Evolutionary conservation across 2,113 vertebrate genomes (phyloP), one percentile per base, ranked within the genome.

Genomic region (Cichladusa arquata): DNA sequence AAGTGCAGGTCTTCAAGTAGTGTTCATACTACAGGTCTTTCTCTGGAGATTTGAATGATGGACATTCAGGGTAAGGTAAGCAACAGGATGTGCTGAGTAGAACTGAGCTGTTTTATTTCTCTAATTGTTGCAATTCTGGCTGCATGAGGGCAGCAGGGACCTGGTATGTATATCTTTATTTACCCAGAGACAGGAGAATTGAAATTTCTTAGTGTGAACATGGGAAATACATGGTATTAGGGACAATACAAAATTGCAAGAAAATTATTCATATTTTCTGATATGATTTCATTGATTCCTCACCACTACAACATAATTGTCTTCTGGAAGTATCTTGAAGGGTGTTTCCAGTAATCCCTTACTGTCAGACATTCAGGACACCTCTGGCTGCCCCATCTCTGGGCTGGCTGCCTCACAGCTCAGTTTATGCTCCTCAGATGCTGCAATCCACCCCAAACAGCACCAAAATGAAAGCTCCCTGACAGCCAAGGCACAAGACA

Each of bases 1-100:
- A 95, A 96, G 93, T 93, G 90, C 69, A 92, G 65, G 45, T 87
- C 81, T 88, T 88, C 51, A 66, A 62, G 85, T 29, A 83, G 51
- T 7, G 12, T 24, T 93, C 82, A 81, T 60, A 67, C 88, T 51
- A 93, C 19, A 86, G 44, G 33, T 17, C 64, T 3, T 54, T 70
- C 87, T 64, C 53, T 60, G 67, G 84, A 79, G 82, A 16, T 71
- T 54, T 62, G 50, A 70, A 76, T 19, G 56, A 81, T 38, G 64
- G 88, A 93, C 58, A 22, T 17, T 22, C 1, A 3, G 67, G n/a
- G 33, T 73, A 94, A 83, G 71, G 50, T 28, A 85, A 86, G 82
- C 76, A 90, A 73, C 47, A 86, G 72, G 60, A 74, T 24, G 31
- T 47, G 47, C 42, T 0, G 0, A 72, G 56, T 19, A 54, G 40